Base-by-base conservation (phyloP, 2,797 vertebrate species). In the Epinephelus coioides region DNA sequence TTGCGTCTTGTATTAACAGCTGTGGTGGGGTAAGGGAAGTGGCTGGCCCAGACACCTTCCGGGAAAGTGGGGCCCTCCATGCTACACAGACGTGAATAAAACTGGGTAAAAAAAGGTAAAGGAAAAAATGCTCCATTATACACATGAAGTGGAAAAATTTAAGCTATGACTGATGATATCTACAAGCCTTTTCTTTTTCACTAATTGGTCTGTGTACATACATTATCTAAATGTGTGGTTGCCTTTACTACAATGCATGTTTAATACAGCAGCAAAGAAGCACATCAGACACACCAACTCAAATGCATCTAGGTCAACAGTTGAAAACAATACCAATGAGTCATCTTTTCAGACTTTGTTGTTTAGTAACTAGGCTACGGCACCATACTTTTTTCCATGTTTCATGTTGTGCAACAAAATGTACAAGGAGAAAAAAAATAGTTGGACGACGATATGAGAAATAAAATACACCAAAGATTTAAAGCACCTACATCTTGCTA, bases 1-100 rank as follows among this genome's bases (percentile, higher is more conserved):
- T 90, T 83, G 73, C 11, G 46, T 87, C 79, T 89, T 94, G 92
- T 94, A 85, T 93, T 86, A 86, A 94, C 94, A 94, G 94, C 93
- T 94, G 93, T 77, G 78, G 67, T 38, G 78, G 86, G 63, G 76
- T 55, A 83, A 69, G 51, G 74, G 61, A 89, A 87, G 84, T 84
- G 82, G 85, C 74, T 71, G 77, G 70, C 71, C 62, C 73, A 88
- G 87, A 88, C 85, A 38, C 86, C 91, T 93, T 90, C 81, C 62
- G 71, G 80, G 69, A 83, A 90, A 78, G 67, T 82, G 89, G 67
- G 77, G 83, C 69, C 81, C 65, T 86, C 81, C 55, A 62, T 49
- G 40, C 71, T 50, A 21, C 44, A 38, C 57, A 60, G 57, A 43
- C 43, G 57, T 4, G 62, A 11, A 64, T 34, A 23, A 62, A 79